A percentile compares a stretch with the other conserved stretches of the same genome.
Conservation (phyloP, 2,888 invertebrate genomes). For the Chouioia cunea region DNA sequence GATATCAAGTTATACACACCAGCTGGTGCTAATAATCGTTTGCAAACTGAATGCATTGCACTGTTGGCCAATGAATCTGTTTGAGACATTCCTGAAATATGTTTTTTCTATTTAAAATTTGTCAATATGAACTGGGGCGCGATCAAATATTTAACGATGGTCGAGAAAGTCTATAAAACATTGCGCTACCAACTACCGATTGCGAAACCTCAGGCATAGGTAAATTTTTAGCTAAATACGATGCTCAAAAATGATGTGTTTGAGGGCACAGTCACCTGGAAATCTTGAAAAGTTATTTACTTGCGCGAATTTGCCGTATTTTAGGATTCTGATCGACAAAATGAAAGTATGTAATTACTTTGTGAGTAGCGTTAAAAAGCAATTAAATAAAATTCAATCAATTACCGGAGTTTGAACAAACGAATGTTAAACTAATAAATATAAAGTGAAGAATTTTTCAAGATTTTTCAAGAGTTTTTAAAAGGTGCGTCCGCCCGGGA, state of each 20-base stretch:
- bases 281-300: constrained; percentile 44
- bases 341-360: constrained; percentile 38
- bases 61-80: no score
- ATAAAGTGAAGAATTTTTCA: constrained; percentile 38
- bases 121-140: constrained; percentile 49
- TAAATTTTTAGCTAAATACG: constrained; percentile 39
- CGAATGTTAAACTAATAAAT: no score
- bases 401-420: not conserved
- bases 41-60: not conserved
- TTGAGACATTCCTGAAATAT: no score
- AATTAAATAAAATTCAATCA: constrained; percentile 25
- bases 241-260: constrained; percentile 30
- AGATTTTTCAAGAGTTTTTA: constrained; percentile 36
- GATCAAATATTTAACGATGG: constrained; percentile 8
- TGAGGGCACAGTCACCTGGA: constrained; percentile 22
- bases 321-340: constrained; percentile 4
- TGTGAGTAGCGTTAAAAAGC: constrained; percentile 38
- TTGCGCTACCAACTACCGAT: constrained; percentile 24
- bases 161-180: constrained; percentile 28
- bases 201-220: constrained; percentile 34
- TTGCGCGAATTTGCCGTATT: constrained; percentile 4
- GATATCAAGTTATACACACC: not conserved
- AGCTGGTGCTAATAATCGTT: not conserved
- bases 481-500: constrained; percentile 47
- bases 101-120: constrained; percentile 29